phyloP scores from a whole-genome alignment of 2,113 vertebrate genomes.

The Cyanoderma ruficeps region DNA sequence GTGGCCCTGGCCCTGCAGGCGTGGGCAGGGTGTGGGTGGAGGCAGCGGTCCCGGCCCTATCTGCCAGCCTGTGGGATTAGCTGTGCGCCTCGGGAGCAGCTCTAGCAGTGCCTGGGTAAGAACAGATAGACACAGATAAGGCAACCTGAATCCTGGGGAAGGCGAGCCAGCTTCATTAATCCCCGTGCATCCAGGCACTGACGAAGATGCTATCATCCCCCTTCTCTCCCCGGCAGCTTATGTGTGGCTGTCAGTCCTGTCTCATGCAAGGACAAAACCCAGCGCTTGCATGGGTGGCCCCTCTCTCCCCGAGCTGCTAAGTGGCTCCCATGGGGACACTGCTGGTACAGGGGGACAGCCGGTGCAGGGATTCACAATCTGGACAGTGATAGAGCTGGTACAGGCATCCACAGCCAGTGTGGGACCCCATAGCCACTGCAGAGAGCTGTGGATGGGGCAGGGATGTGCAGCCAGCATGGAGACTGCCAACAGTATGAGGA shows the following conservation, averaged over 20 bases:
- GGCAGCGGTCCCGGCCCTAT: not conserved
- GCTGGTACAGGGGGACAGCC: not conserved
- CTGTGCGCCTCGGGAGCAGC: not conserved
- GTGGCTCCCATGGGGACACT: not conserved
- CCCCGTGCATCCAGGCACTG: not conserved
- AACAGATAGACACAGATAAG: constrained; percentile 44
- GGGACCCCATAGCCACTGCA: not conserved
- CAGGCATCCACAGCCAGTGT: accelerated
- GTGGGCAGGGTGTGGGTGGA: not conserved
- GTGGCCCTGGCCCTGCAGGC: accelerated
- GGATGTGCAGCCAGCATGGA: not conserved
- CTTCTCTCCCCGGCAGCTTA: not conserved
- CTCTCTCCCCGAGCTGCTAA: not conserved
- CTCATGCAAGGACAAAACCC: not conserved
- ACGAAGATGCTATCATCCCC: not conserved
- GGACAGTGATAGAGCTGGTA: not conserved
- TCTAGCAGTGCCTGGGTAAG: not conserved
- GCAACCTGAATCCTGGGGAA: constrained; percentile 12
- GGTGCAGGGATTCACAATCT: not conserved
- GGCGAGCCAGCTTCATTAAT: constrained; percentile 11
- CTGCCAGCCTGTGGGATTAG: constrained; percentile 40
- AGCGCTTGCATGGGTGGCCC: accelerated
- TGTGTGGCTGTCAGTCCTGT: not conserved
- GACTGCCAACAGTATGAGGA: accelerated
- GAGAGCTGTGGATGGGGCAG: not conserved